Evolutionary conservation across 1,140 invertebrate species (phyloP).

Genomic region (Hestina assimilis): DNA sequence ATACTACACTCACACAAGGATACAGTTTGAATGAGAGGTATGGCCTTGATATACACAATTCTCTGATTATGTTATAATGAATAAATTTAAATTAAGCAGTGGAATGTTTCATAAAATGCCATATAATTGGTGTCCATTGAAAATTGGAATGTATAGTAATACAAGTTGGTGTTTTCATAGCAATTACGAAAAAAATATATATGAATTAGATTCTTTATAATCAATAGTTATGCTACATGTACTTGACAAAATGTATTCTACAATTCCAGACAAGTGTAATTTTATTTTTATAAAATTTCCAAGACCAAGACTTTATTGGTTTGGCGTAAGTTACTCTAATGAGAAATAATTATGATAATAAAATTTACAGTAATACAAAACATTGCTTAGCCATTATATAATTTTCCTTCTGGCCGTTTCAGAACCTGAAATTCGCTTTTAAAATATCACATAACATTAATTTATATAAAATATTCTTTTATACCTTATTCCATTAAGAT

Average conservation of each 20-base stretch:
- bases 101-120: conserved; percentile 20
- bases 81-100: conserved; percentile 15
- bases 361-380: not conserved
- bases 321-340: no score
- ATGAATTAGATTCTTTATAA: no score
- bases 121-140: not conserved
- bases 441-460: not conserved
- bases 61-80: conserved; percentile 21
- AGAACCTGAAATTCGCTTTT: not conserved
- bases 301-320: no score
- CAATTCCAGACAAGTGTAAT: no score
- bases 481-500: no score
- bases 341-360: no score
- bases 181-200: no score
- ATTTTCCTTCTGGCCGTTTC: no score
- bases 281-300: no score
- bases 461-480: not conserved
- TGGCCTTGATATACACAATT: conserved; percentile 20
- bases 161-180: not conserved
- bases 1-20: not conserved
- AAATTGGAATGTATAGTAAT: conserved; percentile 9
- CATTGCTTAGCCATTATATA: not conserved
- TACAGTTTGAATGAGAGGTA: conserved; percentile 17
- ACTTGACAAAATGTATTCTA: no score
- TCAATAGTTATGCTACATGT: no score